Evolutionary conservation across 2,113 vertebrate species (phyloP).

Genomic region (Dromaius novaehollandiae): DNA sequence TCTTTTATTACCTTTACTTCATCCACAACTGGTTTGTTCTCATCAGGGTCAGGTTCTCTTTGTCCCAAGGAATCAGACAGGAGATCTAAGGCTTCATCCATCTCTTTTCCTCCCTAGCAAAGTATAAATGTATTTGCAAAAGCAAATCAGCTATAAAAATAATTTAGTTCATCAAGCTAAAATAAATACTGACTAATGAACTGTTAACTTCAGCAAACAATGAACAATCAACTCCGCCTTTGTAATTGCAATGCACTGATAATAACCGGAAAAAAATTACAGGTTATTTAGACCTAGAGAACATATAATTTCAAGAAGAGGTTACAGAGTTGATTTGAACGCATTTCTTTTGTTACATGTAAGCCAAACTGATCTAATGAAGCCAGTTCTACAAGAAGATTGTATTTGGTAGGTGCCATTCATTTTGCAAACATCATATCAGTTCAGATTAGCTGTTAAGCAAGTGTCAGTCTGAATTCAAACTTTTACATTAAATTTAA

Average conservation of each 20-base stretch:
- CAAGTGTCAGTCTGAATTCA: not conserved
- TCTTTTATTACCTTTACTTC: slow-evolving; percentile 77
- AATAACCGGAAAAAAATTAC: not conserved
- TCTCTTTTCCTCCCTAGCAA: slow-evolving; percentile 56
- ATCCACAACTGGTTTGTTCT: slow-evolving; percentile 77
- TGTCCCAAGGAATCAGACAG: slow-evolving; percentile 76
- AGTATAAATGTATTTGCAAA: not conserved
- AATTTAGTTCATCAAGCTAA: not conserved
- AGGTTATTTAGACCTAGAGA: not conserved
- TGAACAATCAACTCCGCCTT: not conserved
- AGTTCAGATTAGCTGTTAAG: not conserved
- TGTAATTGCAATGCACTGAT: not conserved
- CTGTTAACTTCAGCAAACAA: not conserved
- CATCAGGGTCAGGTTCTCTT: slow-evolving; percentile 76
- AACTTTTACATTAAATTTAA: not conserved
- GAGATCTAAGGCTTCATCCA: slow-evolving; percentile 75
- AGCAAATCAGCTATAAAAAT: not conserved
- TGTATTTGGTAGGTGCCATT: not conserved
- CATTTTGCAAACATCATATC: not conserved
- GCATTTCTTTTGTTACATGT: not conserved
- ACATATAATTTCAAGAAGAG: not conserved
- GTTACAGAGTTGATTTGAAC: not conserved
- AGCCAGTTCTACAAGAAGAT: not conserved
- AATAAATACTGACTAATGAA: not conserved
- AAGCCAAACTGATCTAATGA: not conserved